Percentiles rank a stretch among this genome's conserved stretches.
phyloP scores from a whole-genome alignment of 2,797 vertebrate species.

The Intellagama lesueurii region DNA sequence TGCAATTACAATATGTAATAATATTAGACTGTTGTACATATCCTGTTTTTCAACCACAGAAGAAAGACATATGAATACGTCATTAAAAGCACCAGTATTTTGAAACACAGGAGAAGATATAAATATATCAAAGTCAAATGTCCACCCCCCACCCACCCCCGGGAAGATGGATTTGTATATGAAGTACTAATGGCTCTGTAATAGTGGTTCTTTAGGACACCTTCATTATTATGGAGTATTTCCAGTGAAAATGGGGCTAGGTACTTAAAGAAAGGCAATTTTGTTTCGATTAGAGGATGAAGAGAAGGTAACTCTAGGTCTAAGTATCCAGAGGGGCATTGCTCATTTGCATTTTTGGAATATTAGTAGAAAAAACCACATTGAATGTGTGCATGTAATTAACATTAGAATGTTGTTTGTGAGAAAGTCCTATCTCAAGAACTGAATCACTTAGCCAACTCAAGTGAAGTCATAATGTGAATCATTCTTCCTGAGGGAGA shows the following conservation, averaged over 20 bases:
- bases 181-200: constrained; percentile 5
- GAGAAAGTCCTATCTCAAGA: neutral
- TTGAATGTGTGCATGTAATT: neutral
- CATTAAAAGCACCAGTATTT: constrained; percentile 13
- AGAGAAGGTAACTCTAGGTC: neutral
- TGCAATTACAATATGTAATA: constrained; percentile 71
- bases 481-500: neutral
- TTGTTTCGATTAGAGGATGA: neutral
- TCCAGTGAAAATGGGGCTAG: neutral
- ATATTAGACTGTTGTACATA: constrained; percentile 62
- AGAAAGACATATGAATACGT: neutral
- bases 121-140: constrained; percentile 15
- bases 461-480: neutral
- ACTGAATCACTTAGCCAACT: neutral
- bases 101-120: neutral
- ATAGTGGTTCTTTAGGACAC: neutral
- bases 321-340: neutral
- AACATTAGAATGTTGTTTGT: neutral
- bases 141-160: neutral
- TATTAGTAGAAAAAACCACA: neutral
- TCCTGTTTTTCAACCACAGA: constrained; percentile 49
- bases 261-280: neutral
- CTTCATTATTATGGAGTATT: neutral
- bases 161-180: constrained; percentile 7
- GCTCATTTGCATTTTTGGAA: no score